These are phyloP conservation scores for Lucinisca nassula DNA, from an alignment of 2,888 invertebrate genomes.

Conservation along the genomic window DNA sequence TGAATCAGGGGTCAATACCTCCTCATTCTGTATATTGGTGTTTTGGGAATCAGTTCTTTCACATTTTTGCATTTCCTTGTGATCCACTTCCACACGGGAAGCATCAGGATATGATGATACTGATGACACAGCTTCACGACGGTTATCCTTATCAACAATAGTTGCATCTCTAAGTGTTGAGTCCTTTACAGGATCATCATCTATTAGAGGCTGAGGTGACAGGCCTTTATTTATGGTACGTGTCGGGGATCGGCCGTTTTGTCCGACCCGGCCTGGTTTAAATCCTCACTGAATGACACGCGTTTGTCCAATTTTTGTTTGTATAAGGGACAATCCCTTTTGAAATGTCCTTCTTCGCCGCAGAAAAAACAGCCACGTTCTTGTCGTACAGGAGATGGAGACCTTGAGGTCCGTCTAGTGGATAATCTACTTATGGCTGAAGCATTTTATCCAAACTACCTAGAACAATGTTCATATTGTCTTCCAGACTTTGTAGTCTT, in stretches of 20 bases:
- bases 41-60: background rate
- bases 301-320: background rate
- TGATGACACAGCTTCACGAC: background rate
- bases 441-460: background rate
- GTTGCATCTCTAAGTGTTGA: background rate
- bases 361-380: background rate
- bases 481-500: background rate
- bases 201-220: background rate
- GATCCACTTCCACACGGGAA: too few species aligned
- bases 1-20: too few species aligned
- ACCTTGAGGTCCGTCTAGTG: background rate
- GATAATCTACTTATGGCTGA: background rate
- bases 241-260: background rate
- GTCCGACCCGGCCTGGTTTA: conserved; percentile 12
- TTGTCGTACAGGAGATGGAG: background rate
- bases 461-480: background rate
- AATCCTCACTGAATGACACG: conserved; percentile 5
- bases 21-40: background rate
- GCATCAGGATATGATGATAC: too few species aligned
- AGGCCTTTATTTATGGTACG: background rate
- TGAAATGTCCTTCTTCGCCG: background rate
- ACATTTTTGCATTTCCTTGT: background rate
- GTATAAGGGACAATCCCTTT: background rate
- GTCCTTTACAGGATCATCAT: background rate
- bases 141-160: background rate